phyloP scores from a whole-genome alignment of 1,140 invertebrate species.

The Papilio glaucus region DNA sequence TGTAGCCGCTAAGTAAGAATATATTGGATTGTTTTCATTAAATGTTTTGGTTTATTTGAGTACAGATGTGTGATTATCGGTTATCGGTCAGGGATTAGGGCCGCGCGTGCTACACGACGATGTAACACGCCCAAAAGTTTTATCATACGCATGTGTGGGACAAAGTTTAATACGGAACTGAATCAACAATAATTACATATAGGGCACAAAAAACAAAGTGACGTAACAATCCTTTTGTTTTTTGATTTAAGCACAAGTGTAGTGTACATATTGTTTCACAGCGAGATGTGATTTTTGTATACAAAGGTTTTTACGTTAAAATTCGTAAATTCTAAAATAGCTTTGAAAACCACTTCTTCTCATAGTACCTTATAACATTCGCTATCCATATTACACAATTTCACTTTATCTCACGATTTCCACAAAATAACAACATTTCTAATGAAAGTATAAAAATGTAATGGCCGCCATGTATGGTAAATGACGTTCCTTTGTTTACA shows the following conservation, averaged over 20 bases:
- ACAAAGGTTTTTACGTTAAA: too few relatives aligned
- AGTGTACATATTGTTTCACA: not conserved
- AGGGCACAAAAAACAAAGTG: not conserved
- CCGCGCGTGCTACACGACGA: not conserved
- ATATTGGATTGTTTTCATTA: not conserved
- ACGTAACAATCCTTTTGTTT: not conserved
- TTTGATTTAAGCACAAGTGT: not conserved
- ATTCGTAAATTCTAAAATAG: too few relatives aligned
- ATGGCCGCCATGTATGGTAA: too few relatives aligned
- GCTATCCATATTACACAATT: too few relatives aligned
- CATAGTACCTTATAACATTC: too few relatives aligned
- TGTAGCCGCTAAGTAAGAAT: not conserved
- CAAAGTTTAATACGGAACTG: slow-evolving; percentile 10
- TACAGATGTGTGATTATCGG: not conserved
- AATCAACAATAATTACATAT: too few relatives aligned
- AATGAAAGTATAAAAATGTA: too few relatives aligned
- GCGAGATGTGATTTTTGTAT: too few relatives aligned
- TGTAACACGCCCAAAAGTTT: not conserved
- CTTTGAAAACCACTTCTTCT: too few relatives aligned
- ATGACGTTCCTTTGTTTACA: too few relatives aligned
- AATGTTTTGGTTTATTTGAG: not conserved
- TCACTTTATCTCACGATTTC: too few relatives aligned
- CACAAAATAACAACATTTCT: too few relatives aligned
- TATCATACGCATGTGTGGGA: not conserved
- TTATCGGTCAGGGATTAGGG: not conserved